phyloP scores from a whole-genome alignment of 1,140 invertebrate species.

The Magallana gigas region DNA sequence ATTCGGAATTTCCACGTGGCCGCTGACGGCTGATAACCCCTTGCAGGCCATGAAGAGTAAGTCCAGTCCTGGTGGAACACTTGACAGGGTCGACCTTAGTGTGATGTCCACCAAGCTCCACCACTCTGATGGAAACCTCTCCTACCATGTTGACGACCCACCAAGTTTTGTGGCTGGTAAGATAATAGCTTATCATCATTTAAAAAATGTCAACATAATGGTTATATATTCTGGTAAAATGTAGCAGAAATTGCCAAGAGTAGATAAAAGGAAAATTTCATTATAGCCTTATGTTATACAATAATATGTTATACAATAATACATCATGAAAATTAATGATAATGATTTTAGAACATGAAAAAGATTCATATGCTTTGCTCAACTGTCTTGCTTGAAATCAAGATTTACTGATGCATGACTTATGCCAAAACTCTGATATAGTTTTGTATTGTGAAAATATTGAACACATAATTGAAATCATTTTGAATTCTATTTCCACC shows the following conservation, averaged over 20 bases:
- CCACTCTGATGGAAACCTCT: constrained; percentile 52
- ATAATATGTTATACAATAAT: too few species aligned
- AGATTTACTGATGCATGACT: background rate
- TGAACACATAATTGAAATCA: too few species aligned
- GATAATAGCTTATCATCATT: background rate
- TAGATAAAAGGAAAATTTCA: too few species aligned
- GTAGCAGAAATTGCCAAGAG: too few species aligned
- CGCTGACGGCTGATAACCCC: background rate
- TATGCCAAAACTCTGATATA: background rate
- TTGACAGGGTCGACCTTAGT: constrained; percentile 39
- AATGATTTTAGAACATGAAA: too few species aligned
- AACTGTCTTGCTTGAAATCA: background rate
- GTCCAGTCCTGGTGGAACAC: constrained; percentile 45
- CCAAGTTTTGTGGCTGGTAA: constrained; percentile 57
- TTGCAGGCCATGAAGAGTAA: background rate
- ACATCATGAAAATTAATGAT: too few species aligned
- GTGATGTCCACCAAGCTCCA: background rate
- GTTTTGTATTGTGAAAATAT: too few species aligned
- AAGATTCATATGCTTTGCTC: background rate
- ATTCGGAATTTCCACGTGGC: constrained; percentile 25
- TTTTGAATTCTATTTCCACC: too few species aligned
- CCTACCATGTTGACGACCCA: constrained; percentile 57
- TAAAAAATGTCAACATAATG: too few species aligned
- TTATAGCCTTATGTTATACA: too few species aligned
- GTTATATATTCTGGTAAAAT: too few species aligned